Evolutionary conservation across 2,888 invertebrate genomes (phyloP), one percentile per base, ranked within the genome.

Genomic region (Macropis europaea): DNA sequence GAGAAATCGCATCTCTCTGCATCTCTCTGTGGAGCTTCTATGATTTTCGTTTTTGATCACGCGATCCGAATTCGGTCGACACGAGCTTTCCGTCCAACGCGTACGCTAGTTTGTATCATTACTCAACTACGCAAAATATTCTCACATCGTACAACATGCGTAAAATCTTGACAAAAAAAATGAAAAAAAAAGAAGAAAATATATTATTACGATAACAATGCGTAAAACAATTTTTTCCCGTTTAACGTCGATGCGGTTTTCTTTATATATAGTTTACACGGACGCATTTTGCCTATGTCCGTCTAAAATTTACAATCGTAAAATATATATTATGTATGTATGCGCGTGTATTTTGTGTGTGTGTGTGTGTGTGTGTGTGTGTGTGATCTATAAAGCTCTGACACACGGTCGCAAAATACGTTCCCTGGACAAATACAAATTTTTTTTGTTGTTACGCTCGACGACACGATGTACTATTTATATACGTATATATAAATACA

Each of bases 121-220:
- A n/a, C n/a, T 45, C 38, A 48, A 52, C 66, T 73, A 70, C 32
- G 28, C 28, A 60, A 59, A 66, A 67, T n/a, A 45, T 56, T 66
- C n/a, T 59, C 36, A 72, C 53, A 72, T 48, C 54, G 52, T 57
- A 72, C 66, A 73, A 72, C 66, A 54, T 72, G 56, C 61, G 54
- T 72, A 73, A 56, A 66, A 66, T 73, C 67, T 73, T 45, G 57
- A 69, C 30, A 53, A 63, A 62, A 38, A 22, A 38, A 52, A 52
- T 38, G 40, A 73, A 59, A 68, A 60, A 17, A 53, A 38, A 47
- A 38, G 45, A 57, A 22, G 52, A 54, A 71, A 53, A 61, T 66
- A 59, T 59, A 60, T 50, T 34, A 45, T 56, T 61, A 50, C 28
- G 40, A 72, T 57, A 69, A 71, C 66, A 71, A 52, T 56, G 47